phyloP scores from a whole-genome alignment of 2,888 invertebrate genomes.

The Epinotia brunnichana region DNA sequence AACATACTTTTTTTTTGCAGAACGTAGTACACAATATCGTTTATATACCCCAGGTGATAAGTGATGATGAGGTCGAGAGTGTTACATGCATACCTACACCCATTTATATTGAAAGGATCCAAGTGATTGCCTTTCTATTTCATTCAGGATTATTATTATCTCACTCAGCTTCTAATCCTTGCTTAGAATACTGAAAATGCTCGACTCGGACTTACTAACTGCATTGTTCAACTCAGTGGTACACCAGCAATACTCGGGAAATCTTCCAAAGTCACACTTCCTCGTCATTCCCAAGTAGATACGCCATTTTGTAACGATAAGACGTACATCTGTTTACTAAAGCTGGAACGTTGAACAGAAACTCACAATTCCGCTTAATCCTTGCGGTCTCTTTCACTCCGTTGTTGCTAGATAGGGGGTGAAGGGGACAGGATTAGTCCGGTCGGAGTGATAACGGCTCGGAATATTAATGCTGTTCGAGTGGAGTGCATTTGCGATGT shows the following conservation, averaged over 20 bases:
- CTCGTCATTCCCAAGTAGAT: background rate
- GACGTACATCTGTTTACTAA: background rate
- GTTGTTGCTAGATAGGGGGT: background rate
- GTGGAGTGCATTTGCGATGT: conserved; percentile 23
- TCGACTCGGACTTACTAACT: too few relatives aligned
- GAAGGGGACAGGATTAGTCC: background rate
- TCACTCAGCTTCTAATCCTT: too few relatives aligned
- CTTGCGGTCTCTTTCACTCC: conserved; percentile 7
- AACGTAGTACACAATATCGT: too few relatives aligned
- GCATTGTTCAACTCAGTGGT: too few relatives aligned
- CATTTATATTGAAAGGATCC: too few relatives aligned
- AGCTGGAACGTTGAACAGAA: conserved; percentile 2
- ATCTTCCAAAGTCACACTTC: background rate
- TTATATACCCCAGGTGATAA: too few relatives aligned
- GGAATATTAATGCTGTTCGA: conserved; percentile 30
- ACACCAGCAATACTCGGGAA: background rate
- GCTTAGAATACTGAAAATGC: too few relatives aligned
- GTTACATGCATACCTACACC: too few relatives aligned
- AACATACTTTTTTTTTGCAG: too few relatives aligned
- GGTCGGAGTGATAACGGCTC: conserved; percentile 15
- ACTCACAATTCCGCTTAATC: background rate
- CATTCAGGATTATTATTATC: too few relatives aligned
- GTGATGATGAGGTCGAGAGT: too few relatives aligned
- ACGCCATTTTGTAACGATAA: background rate
- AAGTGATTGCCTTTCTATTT: too few relatives aligned